Evolutionary conservation across 2,888 invertebrate genomes (phyloP).

Genomic region (Andrena hattorfiana): DNA sequence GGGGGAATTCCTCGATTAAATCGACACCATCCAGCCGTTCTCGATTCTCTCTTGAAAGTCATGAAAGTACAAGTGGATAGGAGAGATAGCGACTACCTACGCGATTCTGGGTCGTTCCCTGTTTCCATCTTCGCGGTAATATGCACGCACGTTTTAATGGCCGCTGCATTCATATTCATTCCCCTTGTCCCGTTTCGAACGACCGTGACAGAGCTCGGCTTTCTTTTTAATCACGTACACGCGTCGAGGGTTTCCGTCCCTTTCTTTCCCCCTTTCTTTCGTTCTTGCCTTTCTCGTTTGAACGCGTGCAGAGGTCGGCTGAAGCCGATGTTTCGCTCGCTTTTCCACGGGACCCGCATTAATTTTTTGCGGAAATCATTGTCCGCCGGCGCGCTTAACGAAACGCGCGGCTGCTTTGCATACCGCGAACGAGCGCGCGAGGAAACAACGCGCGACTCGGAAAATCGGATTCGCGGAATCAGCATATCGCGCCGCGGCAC

Average conservation of each 20-base stretch:
- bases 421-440: slow-evolving; percentile 23
- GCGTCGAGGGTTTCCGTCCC: background rate
- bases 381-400: slow-evolving; percentile 3
- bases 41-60: slow-evolving; percentile 20
- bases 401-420: slow-evolving; percentile 33
- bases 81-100: slow-evolving; percentile 22
- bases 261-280: background rate
- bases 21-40: background rate
- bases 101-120: slow-evolving; percentile 28
- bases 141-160: slow-evolving; percentile 64
- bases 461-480: slow-evolving; percentile 42
- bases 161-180: slow-evolving; percentile 54
- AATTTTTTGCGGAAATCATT: slow-evolving; percentile 37
- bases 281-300: no score
- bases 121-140: background rate
- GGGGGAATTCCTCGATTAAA: slow-evolving; percentile 13
- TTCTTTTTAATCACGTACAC: slow-evolving; percentile 33
- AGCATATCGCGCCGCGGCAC: slow-evolving; percentile 27
- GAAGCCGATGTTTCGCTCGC: no score
- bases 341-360: slow-evolving; percentile 5
- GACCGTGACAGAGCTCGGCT: background rate
- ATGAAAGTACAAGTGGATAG: slow-evolving; percentile 33
- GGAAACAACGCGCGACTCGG: slow-evolving; percentile 20
- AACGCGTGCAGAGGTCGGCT: no score
- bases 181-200: slow-evolving; percentile 44